These are phyloP conservation scores for Elmis aenea DNA, from an alignment of 2,888 invertebrate species.

Conservation along the genomic window DNA sequence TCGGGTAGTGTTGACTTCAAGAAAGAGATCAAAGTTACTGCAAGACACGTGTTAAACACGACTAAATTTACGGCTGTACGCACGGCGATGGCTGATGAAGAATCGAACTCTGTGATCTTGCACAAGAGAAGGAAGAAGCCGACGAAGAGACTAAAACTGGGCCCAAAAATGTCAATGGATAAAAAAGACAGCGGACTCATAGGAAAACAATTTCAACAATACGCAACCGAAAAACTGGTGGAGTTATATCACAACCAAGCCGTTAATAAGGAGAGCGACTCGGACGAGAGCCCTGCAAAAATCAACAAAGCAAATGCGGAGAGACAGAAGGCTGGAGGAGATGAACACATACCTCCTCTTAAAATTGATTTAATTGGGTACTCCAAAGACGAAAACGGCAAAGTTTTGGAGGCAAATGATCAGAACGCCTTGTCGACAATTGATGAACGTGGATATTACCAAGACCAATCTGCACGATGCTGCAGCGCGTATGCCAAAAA, in stretches of 20 bases:
- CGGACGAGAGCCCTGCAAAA: conserved; percentile 40
- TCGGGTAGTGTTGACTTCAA: conserved; percentile 17
- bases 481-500: conserved; percentile 26
- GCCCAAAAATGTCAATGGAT: conserved; percentile 4
- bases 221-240: conserved; percentile 32
- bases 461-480: background rate
- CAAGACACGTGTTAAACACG: conserved; percentile 21
- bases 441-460: conserved; percentile 18
- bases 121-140: conserved; percentile 13
- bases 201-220: background rate
- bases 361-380: background rate
- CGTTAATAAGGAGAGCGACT: conserved; percentile 38
- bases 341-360: conserved; percentile 3
- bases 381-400: background rate
- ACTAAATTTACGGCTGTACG: conserved; percentile 16
- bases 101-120: conserved; percentile 13
- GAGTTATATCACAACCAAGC: conserved; percentile 45
- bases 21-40: conserved; percentile 21
- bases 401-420: conserved; percentile 4
- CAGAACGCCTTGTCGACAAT: conserved; percentile 20
- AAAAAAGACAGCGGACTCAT: conserved; percentile 6
- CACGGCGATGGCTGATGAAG: conserved; percentile 10
- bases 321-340: conserved; percentile 8
- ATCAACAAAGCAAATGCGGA: conserved; percentile 2
- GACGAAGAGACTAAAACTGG: conserved; percentile 9